These are phyloP conservation scores for Drosophila melanosoma DNA, from an alignment of 2,888 invertebrate genomes.

Conservation along the genomic window DNA sequence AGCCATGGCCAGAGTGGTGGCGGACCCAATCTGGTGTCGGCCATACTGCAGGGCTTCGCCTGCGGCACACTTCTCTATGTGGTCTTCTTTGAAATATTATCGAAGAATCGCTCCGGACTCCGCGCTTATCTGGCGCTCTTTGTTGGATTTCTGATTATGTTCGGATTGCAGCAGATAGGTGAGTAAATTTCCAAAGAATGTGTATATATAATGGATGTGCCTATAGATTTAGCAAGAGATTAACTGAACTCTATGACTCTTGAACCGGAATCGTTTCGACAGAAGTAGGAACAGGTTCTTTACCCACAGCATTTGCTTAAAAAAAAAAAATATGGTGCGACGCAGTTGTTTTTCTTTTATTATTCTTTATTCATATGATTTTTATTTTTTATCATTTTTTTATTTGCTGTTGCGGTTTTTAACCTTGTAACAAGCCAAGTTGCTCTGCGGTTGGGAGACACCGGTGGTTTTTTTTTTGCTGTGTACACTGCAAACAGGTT, in stretches of 20 bases:
- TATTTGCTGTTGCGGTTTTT: constrained; percentile 44
- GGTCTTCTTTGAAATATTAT: constrained; percentile 97
- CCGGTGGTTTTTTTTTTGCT: constrained; percentile 13
- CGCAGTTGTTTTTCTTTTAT: constrained; percentile 9
- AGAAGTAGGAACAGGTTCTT: constrained; percentile 69
- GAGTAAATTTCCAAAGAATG: constrained; percentile 52
- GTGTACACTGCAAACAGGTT: constrained; percentile 25
- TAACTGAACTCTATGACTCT: constrained; percentile 31
- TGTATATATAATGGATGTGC: not conserved
- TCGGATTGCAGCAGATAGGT: constrained; percentile 87
- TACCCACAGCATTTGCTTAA: constrained; percentile 15
- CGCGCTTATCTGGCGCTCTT: constrained; percentile 89
- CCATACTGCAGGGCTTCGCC: constrained; percentile 92
- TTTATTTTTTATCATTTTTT: not conserved
- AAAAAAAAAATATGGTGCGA: constrained; percentile 13
- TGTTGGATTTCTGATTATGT: constrained; percentile 90
- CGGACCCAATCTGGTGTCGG: constrained; percentile 87
- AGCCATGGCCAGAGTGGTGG: constrained; percentile 87
- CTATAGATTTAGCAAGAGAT: constrained; percentile 15
- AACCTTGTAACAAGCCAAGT: constrained; percentile 68
- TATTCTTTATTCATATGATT: not conserved
- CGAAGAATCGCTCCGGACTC: constrained; percentile 87
- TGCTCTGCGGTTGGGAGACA: constrained; percentile 25
- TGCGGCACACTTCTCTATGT: constrained; percentile 97
- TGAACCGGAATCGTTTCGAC: constrained; percentile 66